phyloP scores from a whole-genome alignment of 2,113 vertebrate genomes.

The Corvus hawaiiensis region DNA sequence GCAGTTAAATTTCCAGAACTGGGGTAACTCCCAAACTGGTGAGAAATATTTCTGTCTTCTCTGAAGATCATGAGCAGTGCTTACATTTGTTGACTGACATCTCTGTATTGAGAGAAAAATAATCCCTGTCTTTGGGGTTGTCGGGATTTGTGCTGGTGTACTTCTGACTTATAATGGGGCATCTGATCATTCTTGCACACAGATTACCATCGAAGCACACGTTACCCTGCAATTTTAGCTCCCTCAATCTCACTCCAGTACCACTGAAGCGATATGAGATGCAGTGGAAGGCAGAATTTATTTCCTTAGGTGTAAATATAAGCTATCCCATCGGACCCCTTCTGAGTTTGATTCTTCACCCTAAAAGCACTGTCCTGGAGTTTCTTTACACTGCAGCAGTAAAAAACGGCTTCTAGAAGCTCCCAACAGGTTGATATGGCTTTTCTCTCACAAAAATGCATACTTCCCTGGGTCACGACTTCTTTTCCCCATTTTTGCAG shows the following conservation, averaged over 20 bases:
- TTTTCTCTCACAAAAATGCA: background rate
- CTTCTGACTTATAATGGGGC: background rate
- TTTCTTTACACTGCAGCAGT: background rate
- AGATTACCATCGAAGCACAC: background rate
- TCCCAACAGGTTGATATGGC: background rate
- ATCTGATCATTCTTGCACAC: background rate
- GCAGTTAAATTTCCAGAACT: background rate
- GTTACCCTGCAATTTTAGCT: background rate
- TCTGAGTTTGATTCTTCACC: background rate
- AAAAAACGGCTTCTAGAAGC: background rate
- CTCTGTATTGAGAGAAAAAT: background rate
- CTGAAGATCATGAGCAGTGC: background rate
- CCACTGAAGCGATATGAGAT: background rate
- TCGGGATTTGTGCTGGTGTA: background rate
- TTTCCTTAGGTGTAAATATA: background rate
- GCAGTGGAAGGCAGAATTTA: background rate
- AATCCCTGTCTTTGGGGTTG: background rate
- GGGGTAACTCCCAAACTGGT: background rate
- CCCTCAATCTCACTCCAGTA: background rate
- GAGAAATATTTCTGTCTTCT: background rate
- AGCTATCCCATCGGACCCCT: background rate
- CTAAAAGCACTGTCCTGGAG: background rate
- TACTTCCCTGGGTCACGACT: background rate
- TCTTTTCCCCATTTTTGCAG: background rate
- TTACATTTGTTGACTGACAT: background rate